Evolutionary conservation across 2,113 vertebrate species (phyloP).

Genomic region (Crotalus tigris): DNA sequence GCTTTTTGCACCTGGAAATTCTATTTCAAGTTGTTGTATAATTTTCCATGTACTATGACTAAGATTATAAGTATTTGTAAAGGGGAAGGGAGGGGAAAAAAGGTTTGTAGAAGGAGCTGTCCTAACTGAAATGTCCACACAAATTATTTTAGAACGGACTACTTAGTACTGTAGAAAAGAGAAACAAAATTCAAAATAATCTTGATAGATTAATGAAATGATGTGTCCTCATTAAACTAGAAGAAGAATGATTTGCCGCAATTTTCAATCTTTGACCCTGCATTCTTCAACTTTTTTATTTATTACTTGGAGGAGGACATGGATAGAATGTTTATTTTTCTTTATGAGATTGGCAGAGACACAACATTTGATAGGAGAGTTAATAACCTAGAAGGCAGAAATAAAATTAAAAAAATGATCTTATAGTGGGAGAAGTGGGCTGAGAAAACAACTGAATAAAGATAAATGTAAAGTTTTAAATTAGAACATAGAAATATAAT

Average conservation of each 20-base stretch:
- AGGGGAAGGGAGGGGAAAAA: neutral
- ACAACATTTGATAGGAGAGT: neutral
- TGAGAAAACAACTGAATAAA: neutral
- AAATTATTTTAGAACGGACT: neutral
- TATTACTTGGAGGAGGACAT: neutral
- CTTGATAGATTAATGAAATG: neutral
- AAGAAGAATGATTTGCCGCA: neutral
- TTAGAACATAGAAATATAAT: neutral
- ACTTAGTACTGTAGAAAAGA: neutral
- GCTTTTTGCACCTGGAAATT: constrained; percentile 43
- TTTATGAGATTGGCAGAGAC: neutral
- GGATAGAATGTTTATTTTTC: neutral
- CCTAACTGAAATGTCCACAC: neutral
- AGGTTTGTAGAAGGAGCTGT: neutral
- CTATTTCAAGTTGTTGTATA: constrained; percentile 14
- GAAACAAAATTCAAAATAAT: neutral
- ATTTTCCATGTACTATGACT: constrained; percentile 35
- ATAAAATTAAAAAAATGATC: neutral
- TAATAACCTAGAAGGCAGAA: neutral
- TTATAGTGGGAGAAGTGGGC: neutral
- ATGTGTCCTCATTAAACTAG: neutral
- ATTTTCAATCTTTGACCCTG: neutral
- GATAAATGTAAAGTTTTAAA: neutral
- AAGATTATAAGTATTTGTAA: constrained; percentile 30
- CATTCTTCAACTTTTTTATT: neutral